Conservation (phyloP, 1,140 invertebrate genomes). For the Diorhabda sublineata region DNA sequence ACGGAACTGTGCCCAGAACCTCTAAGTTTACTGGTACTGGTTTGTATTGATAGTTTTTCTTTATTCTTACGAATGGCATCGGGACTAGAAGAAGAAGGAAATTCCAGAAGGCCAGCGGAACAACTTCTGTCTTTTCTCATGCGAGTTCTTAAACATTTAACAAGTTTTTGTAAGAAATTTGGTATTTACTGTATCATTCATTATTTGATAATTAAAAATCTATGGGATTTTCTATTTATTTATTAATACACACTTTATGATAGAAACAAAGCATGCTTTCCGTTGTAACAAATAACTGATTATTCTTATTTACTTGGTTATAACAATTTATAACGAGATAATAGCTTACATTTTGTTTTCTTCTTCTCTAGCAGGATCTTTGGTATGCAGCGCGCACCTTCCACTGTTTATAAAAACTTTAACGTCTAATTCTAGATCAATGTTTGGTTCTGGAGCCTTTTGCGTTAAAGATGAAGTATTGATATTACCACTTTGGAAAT, state of each 20-base stretch:
- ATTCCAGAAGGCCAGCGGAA: conserved; percentile 66
- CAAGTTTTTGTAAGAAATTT: neutral
- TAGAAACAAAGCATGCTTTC: too few relatives aligned
- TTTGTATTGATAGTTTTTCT: conserved; percentile 50
- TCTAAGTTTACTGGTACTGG: conserved; percentile 50
- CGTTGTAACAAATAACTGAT: too few relatives aligned
- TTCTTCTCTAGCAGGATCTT: conserved; percentile 72
- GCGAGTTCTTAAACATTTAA: conserved; percentile 35
- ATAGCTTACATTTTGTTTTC: conserved; percentile 55
- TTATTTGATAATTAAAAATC: too few relatives aligned
- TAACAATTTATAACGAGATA: neutral
- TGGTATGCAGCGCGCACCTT: conserved; percentile 94
- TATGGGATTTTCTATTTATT: too few relatives aligned
- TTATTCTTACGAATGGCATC: conserved; percentile 50
- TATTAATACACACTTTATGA: too few relatives aligned
- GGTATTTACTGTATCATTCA: too few relatives aligned
- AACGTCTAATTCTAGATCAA: conserved; percentile 94
- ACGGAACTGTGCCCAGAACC: conserved; percentile 53
- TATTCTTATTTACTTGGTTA: too few relatives aligned
- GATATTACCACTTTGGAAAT: conserved; percentile 20
- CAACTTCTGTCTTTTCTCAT: conserved; percentile 69
- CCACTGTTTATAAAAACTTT: conserved; percentile 96
- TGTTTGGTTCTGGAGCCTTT: conserved; percentile 82
- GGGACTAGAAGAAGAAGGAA: conserved; percentile 53
- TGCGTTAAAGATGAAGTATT: conserved; percentile 23